Evolutionary conservation across 2,888 invertebrate genomes (phyloP).

Genomic region (Acleris emargana): DNA sequence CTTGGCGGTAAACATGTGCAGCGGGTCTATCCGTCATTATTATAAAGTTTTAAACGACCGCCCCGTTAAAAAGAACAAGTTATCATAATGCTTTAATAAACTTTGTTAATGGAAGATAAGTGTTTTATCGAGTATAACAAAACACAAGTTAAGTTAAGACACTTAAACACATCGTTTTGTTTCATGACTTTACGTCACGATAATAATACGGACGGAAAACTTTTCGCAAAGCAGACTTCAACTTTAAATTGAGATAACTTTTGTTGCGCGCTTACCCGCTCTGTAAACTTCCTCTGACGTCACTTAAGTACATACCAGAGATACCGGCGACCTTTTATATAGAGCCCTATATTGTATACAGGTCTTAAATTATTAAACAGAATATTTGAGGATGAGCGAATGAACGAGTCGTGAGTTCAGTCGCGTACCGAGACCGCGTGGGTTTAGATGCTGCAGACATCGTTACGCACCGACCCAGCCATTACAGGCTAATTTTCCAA

Average conservation of each 20-base stretch:
- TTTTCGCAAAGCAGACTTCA: background rate
- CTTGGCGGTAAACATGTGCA: too few relatives aligned
- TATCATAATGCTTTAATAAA: background rate
- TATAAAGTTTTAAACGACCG: too few relatives aligned
- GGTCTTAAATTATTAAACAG: slow-evolving; percentile 77
- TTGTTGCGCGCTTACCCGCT: slow-evolving; percentile 47
- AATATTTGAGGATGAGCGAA: slow-evolving; percentile 73
- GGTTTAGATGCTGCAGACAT: slow-evolving; percentile 59
- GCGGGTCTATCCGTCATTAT: too few relatives aligned
- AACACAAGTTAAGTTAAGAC: slow-evolving; percentile 3
- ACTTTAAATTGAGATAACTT: slow-evolving; percentile 13
- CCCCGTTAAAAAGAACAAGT: too few relatives aligned
- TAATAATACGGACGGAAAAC: background rate
- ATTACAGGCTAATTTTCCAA: slow-evolving; percentile 79
- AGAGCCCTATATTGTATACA: slow-evolving; percentile 53
- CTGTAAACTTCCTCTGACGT: slow-evolving; percentile 51
- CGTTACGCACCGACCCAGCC: slow-evolving; percentile 65
- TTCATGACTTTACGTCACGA: background rate
- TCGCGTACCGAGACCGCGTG: slow-evolving; percentile 70
- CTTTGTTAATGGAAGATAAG: background rate
- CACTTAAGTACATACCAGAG: slow-evolving; percentile 54
- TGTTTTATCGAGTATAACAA: background rate
- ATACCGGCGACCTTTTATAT: slow-evolving; percentile 58
- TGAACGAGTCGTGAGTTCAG: slow-evolving; percentile 57
- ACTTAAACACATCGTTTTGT: background rate